phyloP scores from a whole-genome alignment of 2,888 invertebrate species.

The Maniola hyperantus region DNA sequence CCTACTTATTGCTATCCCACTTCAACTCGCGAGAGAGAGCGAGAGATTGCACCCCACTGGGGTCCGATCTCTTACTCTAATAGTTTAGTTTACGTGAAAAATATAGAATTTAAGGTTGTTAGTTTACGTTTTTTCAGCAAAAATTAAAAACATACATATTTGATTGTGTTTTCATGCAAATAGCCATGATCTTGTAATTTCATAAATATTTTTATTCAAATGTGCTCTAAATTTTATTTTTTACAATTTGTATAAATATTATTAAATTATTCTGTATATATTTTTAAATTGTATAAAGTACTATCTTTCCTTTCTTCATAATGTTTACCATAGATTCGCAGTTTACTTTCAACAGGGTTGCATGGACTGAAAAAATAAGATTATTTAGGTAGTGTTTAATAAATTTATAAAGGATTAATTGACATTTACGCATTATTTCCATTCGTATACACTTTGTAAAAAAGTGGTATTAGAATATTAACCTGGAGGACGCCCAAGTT shows the following conservation, averaged over 20 bases:
- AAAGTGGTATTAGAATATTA: constrained; percentile 38
- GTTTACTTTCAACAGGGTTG: constrained; percentile 26
- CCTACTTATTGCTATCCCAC: too few species aligned
- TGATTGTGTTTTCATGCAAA: background rate
- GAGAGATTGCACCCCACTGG: too few species aligned
- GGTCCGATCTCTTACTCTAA: too few species aligned
- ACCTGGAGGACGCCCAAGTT: constrained; percentile 42
- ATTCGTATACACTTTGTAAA: constrained; percentile 38
- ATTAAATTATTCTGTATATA: constrained; percentile 21
- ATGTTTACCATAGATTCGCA: constrained; percentile 9
- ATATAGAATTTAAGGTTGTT: too few species aligned
- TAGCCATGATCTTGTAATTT: background rate
- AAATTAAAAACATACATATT: background rate
- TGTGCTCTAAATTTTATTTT: constrained; percentile 22
- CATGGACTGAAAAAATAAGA: constrained; percentile 20
- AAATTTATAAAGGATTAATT: constrained; percentile 7
- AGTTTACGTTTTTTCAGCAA: background rate
- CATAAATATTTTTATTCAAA: background rate
- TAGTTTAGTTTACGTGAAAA: too few species aligned
- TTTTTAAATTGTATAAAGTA: constrained; percentile 20
- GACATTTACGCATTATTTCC: constrained; percentile 32
- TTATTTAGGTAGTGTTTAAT: constrained; percentile 24
- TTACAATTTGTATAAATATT: constrained; percentile 16
- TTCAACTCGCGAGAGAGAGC: too few species aligned
- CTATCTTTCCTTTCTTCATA: background rate